A percentile compares a stretch with the other conserved stretches of the same genome.
Evolutionary conservation across 2,113 vertebrate genomes (phyloP).

Genomic region (Helogale parvula): DNA sequence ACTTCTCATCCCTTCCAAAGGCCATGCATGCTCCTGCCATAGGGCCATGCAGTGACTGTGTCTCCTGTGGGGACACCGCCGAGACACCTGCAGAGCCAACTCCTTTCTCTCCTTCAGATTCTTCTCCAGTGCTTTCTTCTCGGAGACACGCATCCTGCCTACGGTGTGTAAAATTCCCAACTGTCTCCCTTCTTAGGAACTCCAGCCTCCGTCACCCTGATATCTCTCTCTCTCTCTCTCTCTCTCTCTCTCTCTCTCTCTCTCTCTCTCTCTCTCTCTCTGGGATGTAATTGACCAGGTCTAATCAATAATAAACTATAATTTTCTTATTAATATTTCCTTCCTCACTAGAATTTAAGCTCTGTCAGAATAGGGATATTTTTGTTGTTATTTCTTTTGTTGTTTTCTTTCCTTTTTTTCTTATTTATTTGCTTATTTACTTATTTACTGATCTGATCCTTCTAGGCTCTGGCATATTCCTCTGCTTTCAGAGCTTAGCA

Average conservation of each 20-base stretch:
- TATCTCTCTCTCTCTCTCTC: too few species aligned
- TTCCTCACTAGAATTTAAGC: background rate
- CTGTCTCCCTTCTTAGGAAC: background rate
- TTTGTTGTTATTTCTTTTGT: too few species aligned
- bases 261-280: background rate
- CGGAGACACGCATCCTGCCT: background rate
- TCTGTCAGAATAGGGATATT: background rate
- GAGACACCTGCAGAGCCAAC: too few species aligned
- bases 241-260: too few species aligned
- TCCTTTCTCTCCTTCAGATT: background rate
- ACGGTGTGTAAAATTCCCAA: background rate
- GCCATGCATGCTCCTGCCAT: rapidly evolving
- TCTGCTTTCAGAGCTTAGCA: background rate
- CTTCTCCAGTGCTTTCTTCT: background rate
- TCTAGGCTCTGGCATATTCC: background rate
- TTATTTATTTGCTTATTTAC: background rate
- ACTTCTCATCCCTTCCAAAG: background rate
- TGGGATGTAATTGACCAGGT: background rate
- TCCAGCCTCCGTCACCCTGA: background rate
- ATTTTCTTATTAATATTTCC: background rate
- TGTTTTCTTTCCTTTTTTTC: background rate
- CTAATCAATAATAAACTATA: background rate
- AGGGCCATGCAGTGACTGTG: rapidly evolving
- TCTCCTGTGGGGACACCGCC: rapidly evolving
- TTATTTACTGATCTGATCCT: background rate